Evolutionary conservation across 2,113 vertebrate genomes (phyloP).

Genomic region (Protobothrops flavoviridis): DNA sequence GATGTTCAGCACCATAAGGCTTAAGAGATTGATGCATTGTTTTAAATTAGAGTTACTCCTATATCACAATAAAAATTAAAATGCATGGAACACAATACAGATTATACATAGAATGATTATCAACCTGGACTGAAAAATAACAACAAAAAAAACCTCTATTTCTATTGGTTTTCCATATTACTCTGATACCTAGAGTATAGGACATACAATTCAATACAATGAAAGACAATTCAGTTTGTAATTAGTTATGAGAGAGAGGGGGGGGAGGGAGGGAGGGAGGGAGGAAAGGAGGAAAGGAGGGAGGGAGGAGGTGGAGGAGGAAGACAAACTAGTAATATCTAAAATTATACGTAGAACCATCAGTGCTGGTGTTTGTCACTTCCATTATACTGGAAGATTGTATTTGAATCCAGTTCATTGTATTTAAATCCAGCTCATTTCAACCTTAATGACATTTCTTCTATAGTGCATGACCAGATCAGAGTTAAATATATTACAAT

Average conservation of each 20-base stretch:
- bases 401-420: conserved; percentile 26
- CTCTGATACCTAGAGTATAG: background rate
- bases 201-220: background rate
- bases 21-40: background rate
- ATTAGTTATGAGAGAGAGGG: background rate
- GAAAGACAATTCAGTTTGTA: background rate
- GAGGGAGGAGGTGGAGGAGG: background rate
- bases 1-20: background rate
- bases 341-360: conserved; percentile 18
- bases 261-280: background rate
- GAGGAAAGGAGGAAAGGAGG: too few relatives aligned
- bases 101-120: background rate
- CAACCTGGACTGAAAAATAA: background rate
- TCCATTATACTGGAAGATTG: conserved; percentile 31
- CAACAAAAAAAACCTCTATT: background rate
- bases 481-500: conserved; percentile 42
- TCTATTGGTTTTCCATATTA: background rate
- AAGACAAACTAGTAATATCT: conserved; percentile 10
- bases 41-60: background rate
- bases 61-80: background rate
- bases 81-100: background rate
- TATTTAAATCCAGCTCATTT: conserved; percentile 27
- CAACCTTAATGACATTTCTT: conserved; percentile 44
- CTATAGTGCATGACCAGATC: background rate
- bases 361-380: conserved; percentile 31